A percentile compares a stretch with the other conserved stretches of the same genome.
Evolutionary conservation across 2,888 invertebrate species (phyloP).

Genomic region (Tenthredo livida): DNA sequence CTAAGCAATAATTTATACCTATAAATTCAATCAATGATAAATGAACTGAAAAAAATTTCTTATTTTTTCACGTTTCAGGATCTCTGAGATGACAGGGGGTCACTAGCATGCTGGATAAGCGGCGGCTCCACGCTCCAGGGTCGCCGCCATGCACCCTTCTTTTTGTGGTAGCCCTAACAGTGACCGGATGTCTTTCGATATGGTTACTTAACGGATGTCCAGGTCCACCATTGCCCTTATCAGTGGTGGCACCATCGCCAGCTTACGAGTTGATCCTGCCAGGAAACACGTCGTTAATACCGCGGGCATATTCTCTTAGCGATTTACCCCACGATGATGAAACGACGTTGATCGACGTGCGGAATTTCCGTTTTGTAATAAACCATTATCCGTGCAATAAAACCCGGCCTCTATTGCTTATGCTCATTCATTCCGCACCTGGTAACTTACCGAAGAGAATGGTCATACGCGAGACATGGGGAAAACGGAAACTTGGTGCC

Average conservation of each 20-base stretch:
- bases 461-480: slow-evolving; percentile 79
- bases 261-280: slow-evolving; percentile 67
- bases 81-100: slow-evolving; percentile 53
- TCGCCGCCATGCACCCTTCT: slow-evolving; percentile 70
- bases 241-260: slow-evolving; percentile 61
- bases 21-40: neutral
- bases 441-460: slow-evolving; percentile 76
- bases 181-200: slow-evolving; percentile 70
- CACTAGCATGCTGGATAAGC: slow-evolving; percentile 73
- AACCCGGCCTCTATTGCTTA: slow-evolving; percentile 76
- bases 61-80: slow-evolving; percentile 10
- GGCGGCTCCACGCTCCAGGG: slow-evolving; percentile 70
- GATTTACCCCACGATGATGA: slow-evolving; percentile 72
- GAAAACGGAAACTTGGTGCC: slow-evolving; percentile 67
- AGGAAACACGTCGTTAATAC: slow-evolving; percentile 63
- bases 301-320: slow-evolving; percentile 65
- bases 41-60: neutral
- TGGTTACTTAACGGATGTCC: slow-evolving; percentile 70
- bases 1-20: neutral
- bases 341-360: slow-evolving; percentile 76
- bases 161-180: slow-evolving; percentile 67
- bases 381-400: slow-evolving; percentile 81
- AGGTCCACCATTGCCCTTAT: slow-evolving; percentile 59
- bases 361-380: slow-evolving; percentile 83
- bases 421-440: slow-evolving; percentile 79